Conservation (phyloP, 2,113 vertebrate species). For the Ceuthmochares aereus region DNA sequence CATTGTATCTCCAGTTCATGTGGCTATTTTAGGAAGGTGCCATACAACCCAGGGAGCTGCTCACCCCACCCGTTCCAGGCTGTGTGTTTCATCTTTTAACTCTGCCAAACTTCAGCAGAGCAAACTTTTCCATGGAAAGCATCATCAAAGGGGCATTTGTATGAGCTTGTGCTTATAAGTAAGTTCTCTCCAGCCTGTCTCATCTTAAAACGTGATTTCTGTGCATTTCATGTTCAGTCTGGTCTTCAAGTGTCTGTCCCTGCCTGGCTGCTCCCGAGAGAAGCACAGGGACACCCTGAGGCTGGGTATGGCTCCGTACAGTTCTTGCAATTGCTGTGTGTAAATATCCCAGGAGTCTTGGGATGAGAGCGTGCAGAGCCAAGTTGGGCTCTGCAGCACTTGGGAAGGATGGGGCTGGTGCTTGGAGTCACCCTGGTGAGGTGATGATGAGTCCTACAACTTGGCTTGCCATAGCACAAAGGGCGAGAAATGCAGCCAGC, state of each 20-base stretch:
- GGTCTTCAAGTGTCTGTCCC: background rate
- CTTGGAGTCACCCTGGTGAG: background rate
- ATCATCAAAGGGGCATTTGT: background rate
- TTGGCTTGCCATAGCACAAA: background rate
- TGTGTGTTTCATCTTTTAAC: background rate
- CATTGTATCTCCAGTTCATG: background rate
- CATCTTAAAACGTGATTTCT: background rate
- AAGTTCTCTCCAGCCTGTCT: background rate
- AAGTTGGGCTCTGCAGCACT: background rate
- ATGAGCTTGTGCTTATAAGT: background rate
- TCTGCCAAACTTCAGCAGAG: conserved; percentile 7
- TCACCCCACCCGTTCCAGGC: background rate
- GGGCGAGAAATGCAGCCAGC: background rate
- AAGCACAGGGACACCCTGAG: background rate
- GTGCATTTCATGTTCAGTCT: accelerated
- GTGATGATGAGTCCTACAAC: background rate
- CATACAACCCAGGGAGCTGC: background rate
- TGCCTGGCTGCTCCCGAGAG: background rate
- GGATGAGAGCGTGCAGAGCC: background rate
- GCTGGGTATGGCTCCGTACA: background rate
- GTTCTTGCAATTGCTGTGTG: background rate
- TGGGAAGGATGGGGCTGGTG: background rate
- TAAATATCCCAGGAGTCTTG: background rate
- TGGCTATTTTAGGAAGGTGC: conserved; percentile 60
- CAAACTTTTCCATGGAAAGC: background rate